These are phyloP conservation scores for Lanius collurio DNA, from an alignment of 2,113 vertebrate species.

Conservation along the genomic window DNA sequence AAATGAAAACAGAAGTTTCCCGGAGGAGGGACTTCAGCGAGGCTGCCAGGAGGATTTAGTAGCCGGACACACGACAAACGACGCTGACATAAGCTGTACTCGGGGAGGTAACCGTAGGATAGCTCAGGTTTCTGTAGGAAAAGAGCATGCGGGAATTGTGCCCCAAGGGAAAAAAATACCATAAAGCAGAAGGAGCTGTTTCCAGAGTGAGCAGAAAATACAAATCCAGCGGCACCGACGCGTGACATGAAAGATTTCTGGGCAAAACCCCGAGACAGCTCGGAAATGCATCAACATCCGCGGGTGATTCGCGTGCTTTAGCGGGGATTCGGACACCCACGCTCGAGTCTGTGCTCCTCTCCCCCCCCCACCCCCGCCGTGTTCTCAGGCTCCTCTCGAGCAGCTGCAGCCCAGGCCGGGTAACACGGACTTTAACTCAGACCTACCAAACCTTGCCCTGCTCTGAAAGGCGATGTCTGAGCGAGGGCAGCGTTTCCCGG, in stretches of 20 bases:
- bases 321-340: not conserved
- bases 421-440: not conserved
- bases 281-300: not conserved
- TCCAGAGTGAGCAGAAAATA: not conserved
- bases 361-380: not conserved
- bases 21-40: not conserved
- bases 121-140: slow-evolving; percentile 2
- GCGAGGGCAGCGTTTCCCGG: not conserved
- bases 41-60: not conserved
- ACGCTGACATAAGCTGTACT: not conserved
- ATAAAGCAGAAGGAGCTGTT: not conserved
- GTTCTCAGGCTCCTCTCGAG: not conserved
- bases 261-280: not conserved
- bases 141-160: not conserved
- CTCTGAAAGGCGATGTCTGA: not conserved
- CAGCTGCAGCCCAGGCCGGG: not conserved
- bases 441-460: not conserved
- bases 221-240: not conserved
- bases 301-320: not conserved
- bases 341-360: not conserved
- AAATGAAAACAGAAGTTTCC: not conserved
- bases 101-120: not conserved
- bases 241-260: not conserved
- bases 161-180: not conserved
- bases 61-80: not conserved